Evolutionary conservation across 2,797 vertebrate genomes (phyloP).

Genomic region (Eleutherodactylus coqui): DNA sequence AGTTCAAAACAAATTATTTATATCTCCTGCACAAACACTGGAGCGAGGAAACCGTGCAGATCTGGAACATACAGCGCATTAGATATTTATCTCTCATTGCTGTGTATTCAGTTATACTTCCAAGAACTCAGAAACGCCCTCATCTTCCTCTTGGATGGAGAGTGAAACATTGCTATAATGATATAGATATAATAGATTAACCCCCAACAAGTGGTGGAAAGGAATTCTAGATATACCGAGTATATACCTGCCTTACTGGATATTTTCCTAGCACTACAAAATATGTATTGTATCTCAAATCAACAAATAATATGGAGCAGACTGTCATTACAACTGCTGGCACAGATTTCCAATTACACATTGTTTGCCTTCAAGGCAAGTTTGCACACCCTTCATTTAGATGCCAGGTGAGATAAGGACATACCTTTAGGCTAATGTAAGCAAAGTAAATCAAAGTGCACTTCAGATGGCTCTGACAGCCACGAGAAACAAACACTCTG

Average conservation of each 20-base stretch:
- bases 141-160: no score
- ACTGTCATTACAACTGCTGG: not conserved
- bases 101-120: no score
- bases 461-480: not conserved
- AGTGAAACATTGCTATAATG: no score
- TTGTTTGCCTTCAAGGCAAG: constrained; percentile 51
- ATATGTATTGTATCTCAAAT: not conserved
- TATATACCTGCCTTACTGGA: not conserved
- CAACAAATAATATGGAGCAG: not conserved
- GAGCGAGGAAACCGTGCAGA: no score
- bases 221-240: not conserved
- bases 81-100: no score
- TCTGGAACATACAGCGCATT: no score
- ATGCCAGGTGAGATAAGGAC: constrained; percentile 46
- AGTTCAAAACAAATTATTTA: no score
- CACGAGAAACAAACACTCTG: not conserved
- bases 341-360: constrained; percentile 23
- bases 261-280: not conserved
- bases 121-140: no score
- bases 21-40: no score
- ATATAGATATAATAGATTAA: no score
- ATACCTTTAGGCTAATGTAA: constrained; percentile 49
- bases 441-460: constrained; percentile 39
- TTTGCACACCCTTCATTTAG: constrained; percentile 35
- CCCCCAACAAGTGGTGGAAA: not conserved